Percentiles rank a stretch among this genome's conserved stretches.
Evolutionary conservation across 2,888 invertebrate genomes (phyloP).

Genomic region (Rapana venosa): DNA sequence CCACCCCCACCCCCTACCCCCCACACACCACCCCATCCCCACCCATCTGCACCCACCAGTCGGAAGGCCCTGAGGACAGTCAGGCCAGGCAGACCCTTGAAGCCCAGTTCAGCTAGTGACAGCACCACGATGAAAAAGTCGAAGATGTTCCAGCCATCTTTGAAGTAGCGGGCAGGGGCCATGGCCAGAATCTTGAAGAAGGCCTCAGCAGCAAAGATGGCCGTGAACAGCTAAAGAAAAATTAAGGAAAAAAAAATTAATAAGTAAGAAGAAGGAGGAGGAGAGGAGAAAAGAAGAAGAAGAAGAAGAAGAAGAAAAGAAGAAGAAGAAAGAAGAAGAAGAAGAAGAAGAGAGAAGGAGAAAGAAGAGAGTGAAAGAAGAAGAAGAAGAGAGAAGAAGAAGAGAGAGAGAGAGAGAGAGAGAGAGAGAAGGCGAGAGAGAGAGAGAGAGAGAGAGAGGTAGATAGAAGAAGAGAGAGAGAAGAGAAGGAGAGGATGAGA

Average conservation of each 20-base stretch:
- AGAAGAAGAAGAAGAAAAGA: background rate
- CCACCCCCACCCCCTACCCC: too few species aligned
- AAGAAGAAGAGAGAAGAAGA: too few species aligned
- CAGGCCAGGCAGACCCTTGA: slow-evolving; percentile 96
- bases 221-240: slow-evolving; percentile 91
- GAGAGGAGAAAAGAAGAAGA: too few species aligned
- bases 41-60: slow-evolving; percentile 85
- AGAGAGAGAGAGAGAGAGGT: background rate
- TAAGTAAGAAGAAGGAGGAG: too few species aligned
- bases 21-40: too few species aligned
- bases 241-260: background rate
- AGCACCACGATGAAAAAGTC: slow-evolving; percentile 98
- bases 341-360: too few species aligned
- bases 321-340: too few species aligned
- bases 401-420: too few species aligned
- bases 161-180: slow-evolving; percentile 98
- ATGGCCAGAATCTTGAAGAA: slow-evolving; percentile 95
- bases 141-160: slow-evolving; percentile 99
- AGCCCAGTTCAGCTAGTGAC: slow-evolving; percentile 93
- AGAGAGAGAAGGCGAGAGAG: too few species aligned
- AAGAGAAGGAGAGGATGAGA: background rate
- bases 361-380: too few species aligned
- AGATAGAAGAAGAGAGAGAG: background rate
- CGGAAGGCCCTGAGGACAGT: slow-evolving; percentile 98
- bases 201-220: slow-evolving; percentile 97